Base-by-base conservation (phyloP, 2,888 invertebrate species). In the Sphinx pinastri region DNA sequence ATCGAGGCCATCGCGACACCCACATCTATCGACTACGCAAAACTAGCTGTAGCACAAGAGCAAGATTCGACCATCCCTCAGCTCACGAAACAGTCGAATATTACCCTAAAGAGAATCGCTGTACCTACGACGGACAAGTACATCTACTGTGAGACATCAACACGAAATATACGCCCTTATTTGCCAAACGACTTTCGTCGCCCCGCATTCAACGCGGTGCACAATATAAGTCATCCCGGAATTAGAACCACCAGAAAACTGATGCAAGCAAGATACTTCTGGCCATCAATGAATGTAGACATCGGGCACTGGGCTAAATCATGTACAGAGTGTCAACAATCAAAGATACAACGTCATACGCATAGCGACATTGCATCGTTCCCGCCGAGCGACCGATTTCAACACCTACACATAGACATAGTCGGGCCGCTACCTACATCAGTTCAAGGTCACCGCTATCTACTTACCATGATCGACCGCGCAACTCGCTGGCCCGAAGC, bases 401-500 rank as follows among this genome's bases (percentile, higher is more conserved):
- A 47, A 19, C 63, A 63, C 45, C 45, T 63, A 14, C 63, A 63
- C 49, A n/a, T 63, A 10, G 49, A 60, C 13, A 63, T 63, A 45
- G 49, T 63, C 19, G 63, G 63, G 12, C 49, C 49, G 63, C 49
- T 63, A 47, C 49, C n/a, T 47, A 45, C 49, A 13, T 63, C 49
- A 49, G 45, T 19, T 47, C 16, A 63, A 72, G 66, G 68, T 14
- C 19, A 68, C 11, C 67, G 70, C n/a, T 71, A 71, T 54, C 11
- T 71, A 38, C 25, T 71, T 11, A 71, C 71, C 49, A 71, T 71
- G 58, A 71, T 70, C 2, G 70, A 66, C 58, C 59, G 71, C 38
- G 31, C 19, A 16, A 71, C 70, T 11, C 47, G n/a, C n/a, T 71
- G 70, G 71, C 70, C 68, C 16, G 71, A 71, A 68, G 69, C 72